A percentile compares a stretch with the other conserved stretches of the same genome.
Conservation (phyloP, 2,888 invertebrate species). For the Brachyptera putata region DNA sequence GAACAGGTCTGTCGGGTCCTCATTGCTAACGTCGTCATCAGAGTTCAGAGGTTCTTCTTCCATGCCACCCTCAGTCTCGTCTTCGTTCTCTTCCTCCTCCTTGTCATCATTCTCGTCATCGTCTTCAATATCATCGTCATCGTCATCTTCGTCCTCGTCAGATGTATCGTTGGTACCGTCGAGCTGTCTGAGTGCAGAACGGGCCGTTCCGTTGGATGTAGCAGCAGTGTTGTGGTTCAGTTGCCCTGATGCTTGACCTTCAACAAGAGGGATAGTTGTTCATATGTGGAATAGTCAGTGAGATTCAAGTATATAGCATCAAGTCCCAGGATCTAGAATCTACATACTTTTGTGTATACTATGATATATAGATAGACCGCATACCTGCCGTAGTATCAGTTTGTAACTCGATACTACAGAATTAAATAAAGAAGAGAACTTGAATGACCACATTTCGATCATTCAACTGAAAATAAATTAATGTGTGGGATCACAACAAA, state of each 20-base stretch:
- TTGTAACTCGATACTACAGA: too few relatives aligned
- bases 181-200: constrained; percentile 32
- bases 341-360: too few relatives aligned
- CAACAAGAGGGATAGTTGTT: background rate
- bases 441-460: too few relatives aligned
- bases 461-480: too few relatives aligned
- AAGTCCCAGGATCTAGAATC: too few relatives aligned
- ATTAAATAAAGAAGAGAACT: too few relatives aligned
- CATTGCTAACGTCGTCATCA: constrained; percentile 96
- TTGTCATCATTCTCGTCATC: constrained; percentile 62
- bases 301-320: too few relatives aligned
- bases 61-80: constrained; percentile 63
- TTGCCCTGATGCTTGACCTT: constrained; percentile 5
- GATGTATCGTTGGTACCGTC: constrained; percentile 44
- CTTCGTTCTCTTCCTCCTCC: constrained; percentile 75
- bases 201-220: background rate
- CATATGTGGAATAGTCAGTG: background rate
- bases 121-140: constrained; percentile 54
- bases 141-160: constrained; percentile 66
- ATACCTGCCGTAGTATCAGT: too few relatives aligned
- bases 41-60: constrained; percentile 91
- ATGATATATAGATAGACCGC: too few relatives aligned
- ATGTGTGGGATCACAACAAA: too few relatives aligned
- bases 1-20: constrained; percentile 90
- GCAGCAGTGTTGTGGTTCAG: background rate